These are phyloP conservation scores for Hippopotamyrus pictus DNA, from an alignment of 2,797 vertebrate genomes.

Conservation along the genomic window DNA sequence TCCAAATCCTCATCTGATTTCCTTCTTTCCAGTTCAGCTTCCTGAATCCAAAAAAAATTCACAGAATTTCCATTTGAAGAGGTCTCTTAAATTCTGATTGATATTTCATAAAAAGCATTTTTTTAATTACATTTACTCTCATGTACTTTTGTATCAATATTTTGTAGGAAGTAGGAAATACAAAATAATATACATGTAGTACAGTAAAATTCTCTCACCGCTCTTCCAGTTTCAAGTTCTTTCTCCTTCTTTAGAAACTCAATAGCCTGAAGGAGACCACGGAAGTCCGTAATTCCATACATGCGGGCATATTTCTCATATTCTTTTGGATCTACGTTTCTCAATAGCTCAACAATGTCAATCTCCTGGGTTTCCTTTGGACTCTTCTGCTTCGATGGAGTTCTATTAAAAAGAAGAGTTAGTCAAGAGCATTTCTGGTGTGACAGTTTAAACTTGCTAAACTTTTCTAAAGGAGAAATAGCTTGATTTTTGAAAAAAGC, in stretches of 20 bases:
- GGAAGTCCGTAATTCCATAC: slow-evolving; percentile 98
- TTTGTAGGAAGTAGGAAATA: background rate
- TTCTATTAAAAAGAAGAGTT: slow-evolving; percentile 54
- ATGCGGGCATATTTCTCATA: slow-evolving; percentile 98
- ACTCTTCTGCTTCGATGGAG: slow-evolving; percentile 85
- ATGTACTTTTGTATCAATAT: background rate
- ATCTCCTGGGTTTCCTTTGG: slow-evolving; percentile 84
- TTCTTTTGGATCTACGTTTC: slow-evolving; percentile 97
- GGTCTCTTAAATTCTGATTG: background rate
- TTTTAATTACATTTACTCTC: background rate
- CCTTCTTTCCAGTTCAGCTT: slow-evolving; percentile 79
- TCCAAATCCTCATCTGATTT: slow-evolving; percentile 88
- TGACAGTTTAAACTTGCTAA: background rate
- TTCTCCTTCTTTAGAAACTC: slow-evolving; percentile 84
- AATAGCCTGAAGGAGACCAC: slow-evolving; percentile 93
- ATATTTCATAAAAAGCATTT: background rate
- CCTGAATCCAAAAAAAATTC: slow-evolving; percentile 57
- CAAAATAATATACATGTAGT: background rate
- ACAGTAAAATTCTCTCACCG: slow-evolving; percentile 59
- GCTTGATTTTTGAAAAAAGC: background rate
- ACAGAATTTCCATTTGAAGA: background rate
- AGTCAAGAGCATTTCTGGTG: background rate
- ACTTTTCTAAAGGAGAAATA: background rate
- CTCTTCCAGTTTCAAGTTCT: slow-evolving; percentile 81
- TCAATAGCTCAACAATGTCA: slow-evolving; percentile 91